phyloP scores from a whole-genome alignment of 2,113 vertebrate genomes.

The Marmota flaviventris region DNA sequence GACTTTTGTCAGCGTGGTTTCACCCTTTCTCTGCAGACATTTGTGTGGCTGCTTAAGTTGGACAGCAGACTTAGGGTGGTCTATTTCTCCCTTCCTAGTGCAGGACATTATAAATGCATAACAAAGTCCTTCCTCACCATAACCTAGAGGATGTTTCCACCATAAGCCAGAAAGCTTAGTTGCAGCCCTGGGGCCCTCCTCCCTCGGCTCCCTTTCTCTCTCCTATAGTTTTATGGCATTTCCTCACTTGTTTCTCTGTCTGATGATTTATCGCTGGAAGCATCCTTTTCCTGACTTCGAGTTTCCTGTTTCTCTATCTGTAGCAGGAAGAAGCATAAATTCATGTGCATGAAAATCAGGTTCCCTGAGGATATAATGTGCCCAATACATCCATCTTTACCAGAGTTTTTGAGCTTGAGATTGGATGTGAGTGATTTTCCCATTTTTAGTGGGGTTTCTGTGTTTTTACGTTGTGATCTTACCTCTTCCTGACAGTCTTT shows the following conservation, averaged over 20 bases:
- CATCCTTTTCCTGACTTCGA: not conserved
- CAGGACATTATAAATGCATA: not conserved
- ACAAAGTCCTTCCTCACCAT: not conserved
- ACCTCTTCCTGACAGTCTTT: not conserved
- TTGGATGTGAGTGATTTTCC: not conserved
- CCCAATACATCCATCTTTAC: not conserved
- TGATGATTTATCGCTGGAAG: slow-evolving; percentile 23
- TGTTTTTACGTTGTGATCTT: not conserved
- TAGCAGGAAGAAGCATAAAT: not conserved
- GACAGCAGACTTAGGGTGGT: not conserved
- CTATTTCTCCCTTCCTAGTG: not conserved
- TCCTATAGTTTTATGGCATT: not conserved
- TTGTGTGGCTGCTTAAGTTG: not conserved
- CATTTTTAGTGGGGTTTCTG: not conserved
- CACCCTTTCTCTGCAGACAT: not conserved
- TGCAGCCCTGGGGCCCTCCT: not conserved
- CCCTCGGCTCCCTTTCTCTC: not conserved
- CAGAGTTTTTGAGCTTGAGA: slow-evolving; percentile 18
- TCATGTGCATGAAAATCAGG: not conserved
- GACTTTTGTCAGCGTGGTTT: not conserved
- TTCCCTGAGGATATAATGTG: not conserved
- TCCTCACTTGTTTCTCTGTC: not conserved
- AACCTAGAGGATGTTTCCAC: not conserved
- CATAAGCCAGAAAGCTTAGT: not conserved
- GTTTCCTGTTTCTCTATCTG: slow-evolving; percentile 38